These are phyloP conservation scores for Scaptomyza cyrtandrae DNA, from an alignment of 2,888 invertebrate genomes.

Conservation along the genomic window DNA sequence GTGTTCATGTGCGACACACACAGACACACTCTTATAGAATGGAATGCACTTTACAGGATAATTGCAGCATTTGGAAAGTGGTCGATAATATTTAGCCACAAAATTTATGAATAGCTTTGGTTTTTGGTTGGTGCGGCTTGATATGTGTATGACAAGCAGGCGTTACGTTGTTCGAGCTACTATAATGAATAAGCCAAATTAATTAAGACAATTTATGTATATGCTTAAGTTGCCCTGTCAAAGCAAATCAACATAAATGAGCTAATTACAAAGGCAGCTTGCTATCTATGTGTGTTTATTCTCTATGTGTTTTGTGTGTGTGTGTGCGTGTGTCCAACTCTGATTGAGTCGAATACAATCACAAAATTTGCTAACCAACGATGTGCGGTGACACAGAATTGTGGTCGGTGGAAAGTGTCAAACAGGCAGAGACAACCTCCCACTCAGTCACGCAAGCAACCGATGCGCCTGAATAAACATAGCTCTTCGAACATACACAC, in stretches of 20 bases:
- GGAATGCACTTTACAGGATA: slow-evolving; percentile 42
- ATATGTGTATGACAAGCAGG: background rate
- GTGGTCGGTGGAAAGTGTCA: slow-evolving; percentile 8
- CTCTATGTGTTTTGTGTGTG: too few species aligned
- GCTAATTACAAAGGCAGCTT: slow-evolving; percentile 59
- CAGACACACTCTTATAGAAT: background rate
- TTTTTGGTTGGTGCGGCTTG: slow-evolving; percentile 42
- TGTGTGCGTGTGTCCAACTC: slow-evolving; percentile 20
- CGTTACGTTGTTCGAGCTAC: slow-evolving; percentile 14
- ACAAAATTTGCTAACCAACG: slow-evolving; percentile 55
- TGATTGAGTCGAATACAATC: slow-evolving; percentile 68
- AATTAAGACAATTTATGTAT: slow-evolving; percentile 69
- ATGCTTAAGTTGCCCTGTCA: slow-evolving; percentile 66
- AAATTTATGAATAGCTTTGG: slow-evolving; percentile 74
- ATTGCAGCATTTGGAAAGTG: slow-evolving; percentile 70
- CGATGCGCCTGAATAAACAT: slow-evolving; percentile 45
- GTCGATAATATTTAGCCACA: slow-evolving; percentile 62
- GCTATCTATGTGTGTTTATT: background rate
- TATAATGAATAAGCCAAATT: slow-evolving; percentile 76
- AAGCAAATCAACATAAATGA: slow-evolving; percentile 77
- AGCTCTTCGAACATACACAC: slow-evolving; percentile 5
- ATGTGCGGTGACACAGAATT: slow-evolving; percentile 44
- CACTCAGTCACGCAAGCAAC: slow-evolving; percentile 9
- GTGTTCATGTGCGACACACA: slow-evolving; percentile 1
- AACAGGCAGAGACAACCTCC: background rate